Evolutionary conservation across 2,797 vertebrate genomes (phyloP), one percentile per base, ranked within the genome.

Genomic region (Brotula barbata): DNA sequence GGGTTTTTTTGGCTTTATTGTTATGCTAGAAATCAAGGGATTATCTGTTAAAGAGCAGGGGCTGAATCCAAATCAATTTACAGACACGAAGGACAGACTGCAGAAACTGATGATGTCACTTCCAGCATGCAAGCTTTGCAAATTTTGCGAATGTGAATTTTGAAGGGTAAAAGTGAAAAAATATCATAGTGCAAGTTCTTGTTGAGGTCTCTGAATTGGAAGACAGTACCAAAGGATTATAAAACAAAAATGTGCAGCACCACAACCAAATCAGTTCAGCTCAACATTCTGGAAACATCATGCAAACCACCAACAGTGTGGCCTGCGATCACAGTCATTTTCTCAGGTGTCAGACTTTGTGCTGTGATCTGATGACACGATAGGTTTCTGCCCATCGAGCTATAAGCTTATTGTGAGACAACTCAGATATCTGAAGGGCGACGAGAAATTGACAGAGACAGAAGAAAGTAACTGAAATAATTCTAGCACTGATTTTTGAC

Each of bases 351-450:
- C n/a, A n/a, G n/a, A n/a, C n/a, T n/a, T n/a, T n/a, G 28, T 25
- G 49, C 12, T 47, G 23, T 82, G 69, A 84, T 70, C 77, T 71
- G 33, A 80, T 73, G 20, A 14, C n/a, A 56, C 68, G 34, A 40
- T 3, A 49, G 46, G 15, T 39, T 33, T 63, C 54, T 56, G 20
- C 14, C 19, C 55, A 59, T 44, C 39, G 21, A 13, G 44, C 41
- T 44, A 1, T 82, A 75, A 83, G 57, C 64, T 64, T 3, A 16
- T 80, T 75, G 62, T 59, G 52, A 57, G 58, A 68, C 16, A 50
- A 10, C 21, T 42, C 23, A 40, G 4, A 59, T 55, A 34, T 39
- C 19, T 39, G 48, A 61, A 33, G 31, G 46, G 21, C 53, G 46
- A 34, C 13, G 34, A 47, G 58, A 42, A 34, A 53, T 25, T 40